Base-by-base conservation (phyloP, 2,797 vertebrate species). In the Phalanger gymnotis region DNA sequence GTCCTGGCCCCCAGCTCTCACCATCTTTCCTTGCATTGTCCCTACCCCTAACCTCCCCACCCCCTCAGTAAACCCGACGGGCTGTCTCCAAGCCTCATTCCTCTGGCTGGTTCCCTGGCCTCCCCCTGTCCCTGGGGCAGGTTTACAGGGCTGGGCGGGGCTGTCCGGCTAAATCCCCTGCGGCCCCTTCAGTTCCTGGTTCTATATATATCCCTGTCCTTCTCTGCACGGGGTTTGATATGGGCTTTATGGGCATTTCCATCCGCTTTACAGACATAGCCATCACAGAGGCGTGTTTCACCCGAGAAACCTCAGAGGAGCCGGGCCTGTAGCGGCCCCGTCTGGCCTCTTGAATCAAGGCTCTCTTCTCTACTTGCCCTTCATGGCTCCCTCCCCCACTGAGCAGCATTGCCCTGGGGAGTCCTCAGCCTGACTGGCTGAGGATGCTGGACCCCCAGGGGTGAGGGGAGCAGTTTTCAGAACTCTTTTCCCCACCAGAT, bases 221-320 rank as follows among this genome's bases (percentile, higher is more conserved):
- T 98, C 96, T 98, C 98, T 98, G 98, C 98, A 96, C 97, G 98
- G 98, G 98, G 98, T 98, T 98, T 98, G 99, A 99, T 99, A 99
- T 95, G 98, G 97, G 97, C 98, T 99, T 99, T 99, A 99, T 98
- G 98, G 98, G 98, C 98, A 99, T 99, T 99, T 99, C 98, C 98
- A 99, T 98, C 98, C 96, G 0, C 98, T 99, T 98, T 98, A 98
- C 98, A 99, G 98, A 98, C 98, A 97, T 97, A 98, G 98, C 98
- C 98, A 97, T 98, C 98, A 98, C 98, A 99, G 98, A 99, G 98
- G 97, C 97, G 98, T 97, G 97, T 98, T 99, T 99, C 98, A 98
- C 98, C 98, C 16, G 98, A 98, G 98, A 98, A 99, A 98, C 98
- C 98, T 98, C 99, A 98, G 98, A 51, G 98, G 99, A 98, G 97